Percentiles rank a stretch among this genome's conserved stretches.
phyloP scores from a whole-genome alignment of 2,113 vertebrate species.

The Plecotus auritus region DNA sequence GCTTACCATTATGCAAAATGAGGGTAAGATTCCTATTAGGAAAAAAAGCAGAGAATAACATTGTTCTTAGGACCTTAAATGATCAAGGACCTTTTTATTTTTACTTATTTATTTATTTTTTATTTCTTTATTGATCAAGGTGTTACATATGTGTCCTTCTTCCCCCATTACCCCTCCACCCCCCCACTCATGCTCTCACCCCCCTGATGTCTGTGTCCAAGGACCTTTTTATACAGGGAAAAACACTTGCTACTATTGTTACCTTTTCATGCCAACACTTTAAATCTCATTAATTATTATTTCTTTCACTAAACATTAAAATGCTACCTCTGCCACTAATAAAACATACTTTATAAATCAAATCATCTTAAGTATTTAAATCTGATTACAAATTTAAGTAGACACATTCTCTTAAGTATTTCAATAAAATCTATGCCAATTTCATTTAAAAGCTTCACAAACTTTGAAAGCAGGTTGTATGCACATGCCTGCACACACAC shows the following conservation, averaged over 20 bases:
- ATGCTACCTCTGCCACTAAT: neutral
- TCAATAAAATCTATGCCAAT: neutral
- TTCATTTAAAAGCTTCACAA: neutral
- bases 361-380: slow-evolving; percentile 1
- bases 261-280: neutral
- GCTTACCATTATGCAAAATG: neutral
- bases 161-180: no score
- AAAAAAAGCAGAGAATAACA: neutral
- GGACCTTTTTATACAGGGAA: neutral
- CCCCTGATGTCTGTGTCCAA: no score
- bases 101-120: no score
- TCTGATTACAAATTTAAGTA: neutral
- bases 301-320: neutral
- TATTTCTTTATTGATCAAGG: no score
- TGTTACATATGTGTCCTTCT: no score
- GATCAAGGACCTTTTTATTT: neutral
- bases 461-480: neutral
- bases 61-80: neutral
- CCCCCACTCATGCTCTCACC: no score
- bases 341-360: neutral
- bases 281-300: neutral
- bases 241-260: neutral
- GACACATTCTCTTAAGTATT: neutral
- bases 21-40: neutral
- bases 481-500: accelerated